A percentile compares a stretch with the other conserved stretches of the same genome.
Conservation (phyloP, 2,797 vertebrate species). For the Phaenicophaeus curvirostris region DNA sequence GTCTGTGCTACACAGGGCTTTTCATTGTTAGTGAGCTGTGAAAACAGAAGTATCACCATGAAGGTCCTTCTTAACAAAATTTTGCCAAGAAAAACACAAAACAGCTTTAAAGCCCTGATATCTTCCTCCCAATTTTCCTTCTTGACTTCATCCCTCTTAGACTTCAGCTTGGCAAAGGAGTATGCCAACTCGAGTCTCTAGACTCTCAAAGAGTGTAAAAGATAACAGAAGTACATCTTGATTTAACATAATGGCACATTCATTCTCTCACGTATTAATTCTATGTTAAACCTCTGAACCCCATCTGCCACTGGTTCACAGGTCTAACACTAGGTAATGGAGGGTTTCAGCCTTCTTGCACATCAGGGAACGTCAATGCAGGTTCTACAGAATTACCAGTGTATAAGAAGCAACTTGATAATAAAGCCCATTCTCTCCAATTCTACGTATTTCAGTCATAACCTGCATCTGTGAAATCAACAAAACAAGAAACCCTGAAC, state of each 20-base stretch:
- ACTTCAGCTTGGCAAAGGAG: background rate
- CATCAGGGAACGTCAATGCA: background rate
- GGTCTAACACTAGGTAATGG: background rate
- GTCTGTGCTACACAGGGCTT: background rate
- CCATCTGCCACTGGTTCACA: background rate
- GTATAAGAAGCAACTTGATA: background rate
- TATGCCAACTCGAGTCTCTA: background rate
- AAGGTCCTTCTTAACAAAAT: background rate
- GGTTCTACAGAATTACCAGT: background rate
- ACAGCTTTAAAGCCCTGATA: background rate
- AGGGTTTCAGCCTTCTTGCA: background rate
- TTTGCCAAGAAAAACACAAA: constrained; percentile 5
- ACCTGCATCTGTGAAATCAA: background rate
- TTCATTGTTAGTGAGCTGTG: background rate
- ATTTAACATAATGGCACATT: background rate
- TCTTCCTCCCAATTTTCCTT: background rate
- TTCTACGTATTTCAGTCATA: background rate
- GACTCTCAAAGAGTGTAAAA: background rate
- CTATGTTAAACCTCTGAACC: background rate
- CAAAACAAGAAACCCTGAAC: background rate
- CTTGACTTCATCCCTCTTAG: background rate
- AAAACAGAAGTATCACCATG: background rate
- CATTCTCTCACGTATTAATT: background rate
- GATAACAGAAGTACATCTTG: background rate
- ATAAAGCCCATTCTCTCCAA: background rate